phyloP scores from a whole-genome alignment of 1,140 invertebrate genomes.

The Solenopsis fugax region DNA sequence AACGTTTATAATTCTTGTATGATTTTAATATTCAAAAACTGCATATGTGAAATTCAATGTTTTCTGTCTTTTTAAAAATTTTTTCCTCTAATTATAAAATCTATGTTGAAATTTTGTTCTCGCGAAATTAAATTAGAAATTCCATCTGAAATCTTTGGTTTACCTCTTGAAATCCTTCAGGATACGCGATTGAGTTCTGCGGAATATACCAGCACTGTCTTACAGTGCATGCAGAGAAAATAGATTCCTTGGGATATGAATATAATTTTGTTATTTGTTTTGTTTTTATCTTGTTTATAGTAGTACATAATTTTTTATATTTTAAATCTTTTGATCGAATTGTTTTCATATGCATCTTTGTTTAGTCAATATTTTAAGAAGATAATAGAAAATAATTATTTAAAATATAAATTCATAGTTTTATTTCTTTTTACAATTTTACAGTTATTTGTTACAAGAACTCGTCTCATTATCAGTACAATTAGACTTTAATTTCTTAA shows the following conservation, averaged over 20 bases:
- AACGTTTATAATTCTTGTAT: neutral
- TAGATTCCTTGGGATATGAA: neutral
- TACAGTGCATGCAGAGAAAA: neutral
- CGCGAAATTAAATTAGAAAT: constrained; percentile 24
- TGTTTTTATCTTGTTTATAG: neutral
- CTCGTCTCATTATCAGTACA: too few relatives aligned
- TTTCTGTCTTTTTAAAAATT: neutral
- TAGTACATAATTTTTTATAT: neutral
- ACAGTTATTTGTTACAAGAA: neutral
- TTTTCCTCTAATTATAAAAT: neutral
- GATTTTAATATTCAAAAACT: neutral
- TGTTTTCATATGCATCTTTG: neutral
- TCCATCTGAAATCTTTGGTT: neutral
- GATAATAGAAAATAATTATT: neutral
- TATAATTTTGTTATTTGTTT: neutral
- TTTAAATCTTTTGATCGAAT: neutral
- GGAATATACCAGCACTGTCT: neutral
- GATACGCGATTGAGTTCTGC: constrained; percentile 5
- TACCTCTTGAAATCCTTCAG: neutral
- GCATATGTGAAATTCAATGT: neutral
- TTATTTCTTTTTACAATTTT: neutral
- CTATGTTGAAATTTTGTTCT: neutral
- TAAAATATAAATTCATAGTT: neutral
- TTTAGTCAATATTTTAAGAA: neutral
- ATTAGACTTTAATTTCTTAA: constrained; percentile 6